Percentiles rank a stretch among this genome's conserved stretches.
These are phyloP conservation scores for Caenorhabditis japonica DNA, from an alignment of 2,888 invertebrate genomes.

Conservation along the genomic window DNA sequence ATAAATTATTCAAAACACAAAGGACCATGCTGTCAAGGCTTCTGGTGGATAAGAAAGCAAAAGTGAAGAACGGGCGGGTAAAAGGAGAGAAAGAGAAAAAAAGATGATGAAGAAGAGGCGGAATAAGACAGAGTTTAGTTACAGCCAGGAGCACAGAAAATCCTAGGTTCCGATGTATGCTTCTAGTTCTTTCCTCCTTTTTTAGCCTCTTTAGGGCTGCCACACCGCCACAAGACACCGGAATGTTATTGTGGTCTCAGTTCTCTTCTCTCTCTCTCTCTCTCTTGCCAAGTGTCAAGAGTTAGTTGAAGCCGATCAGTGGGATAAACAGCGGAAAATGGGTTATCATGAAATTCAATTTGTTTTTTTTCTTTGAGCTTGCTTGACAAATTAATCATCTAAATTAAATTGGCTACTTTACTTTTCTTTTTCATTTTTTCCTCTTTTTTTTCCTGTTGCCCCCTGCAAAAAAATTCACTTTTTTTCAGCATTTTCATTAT, in stretches of 20 bases:
- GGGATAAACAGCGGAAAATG: conserved; percentile 7
- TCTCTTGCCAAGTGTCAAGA: conserved; percentile 26
- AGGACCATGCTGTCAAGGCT: conserved; percentile 13
- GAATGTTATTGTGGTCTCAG: conserved; percentile 47
- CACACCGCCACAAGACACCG: conserved; percentile 31
- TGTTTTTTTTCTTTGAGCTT: conserved; percentile 5
- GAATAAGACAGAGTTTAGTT: not conserved
- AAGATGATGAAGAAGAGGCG: conserved; percentile 1
- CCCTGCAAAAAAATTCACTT: too few relatives aligned
- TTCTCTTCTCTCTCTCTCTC: conserved; percentile 11
- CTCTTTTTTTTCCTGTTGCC: not conserved
- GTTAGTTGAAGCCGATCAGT: conserved; percentile 29
- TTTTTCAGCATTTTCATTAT: conserved; percentile 4
- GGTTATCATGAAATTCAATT: conserved; percentile 29
- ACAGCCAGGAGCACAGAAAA: conserved; percentile 12
- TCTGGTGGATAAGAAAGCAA: not conserved
- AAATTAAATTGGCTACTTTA: conserved; percentile 18
- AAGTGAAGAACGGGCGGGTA: conserved; percentile 8
- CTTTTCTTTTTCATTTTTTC: not conserved
- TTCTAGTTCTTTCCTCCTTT: conserved; percentile 8
- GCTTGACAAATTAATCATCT: conserved; percentile 41
- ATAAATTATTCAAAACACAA: conserved; percentile 49
- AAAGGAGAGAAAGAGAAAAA: not conserved
- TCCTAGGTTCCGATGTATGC: conserved; percentile 13
- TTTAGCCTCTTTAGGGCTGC: conserved; percentile 17